Evolutionary conservation across 2,888 invertebrate genomes (phyloP), one percentile per base, ranked within the genome.

Genomic region (Athrips mouffetella): DNA sequence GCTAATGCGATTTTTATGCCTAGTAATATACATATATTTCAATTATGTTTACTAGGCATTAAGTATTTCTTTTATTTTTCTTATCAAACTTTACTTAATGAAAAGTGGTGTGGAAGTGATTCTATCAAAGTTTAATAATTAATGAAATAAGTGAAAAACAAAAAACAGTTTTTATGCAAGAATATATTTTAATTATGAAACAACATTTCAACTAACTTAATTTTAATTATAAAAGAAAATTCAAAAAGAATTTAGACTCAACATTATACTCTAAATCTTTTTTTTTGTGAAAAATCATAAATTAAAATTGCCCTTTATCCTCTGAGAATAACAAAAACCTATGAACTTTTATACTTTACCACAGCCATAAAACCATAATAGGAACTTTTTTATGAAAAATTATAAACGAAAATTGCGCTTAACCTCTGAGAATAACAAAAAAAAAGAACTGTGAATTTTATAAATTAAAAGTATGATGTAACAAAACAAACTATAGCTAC

Each of bases 1-100:
- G 29, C 29, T n/a, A 39, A 20, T 39, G 21, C 39, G 39, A 39
- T 39, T 20, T 7, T 21, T n/a, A 18, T 39, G 39, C 18, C 21
- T 39, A 39, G 39, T 20, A 11, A 39, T 8, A 39, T 10, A 29
- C 21, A 16, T 20, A 20, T 6, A 39, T 2, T 6, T n/a, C n/a
- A n/a, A n/a, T n/a, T n/a, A n/a, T 10, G 33, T 33, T 33, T 11
- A 11, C 8, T 10, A 10, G 33, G 11, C 33, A 33, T 10, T n/a
- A 6, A 6, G n/a, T 29, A 29, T 2, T 5, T 29, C 29, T 10
- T 10, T 3, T 29, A 5, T 5, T 30, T 30, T 30, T 30, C 30
- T 30, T 4, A 30, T 2, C 30, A 8, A 30, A 13, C 30, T 8
- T 10, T 13, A 30, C 10, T n/a, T n/a, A n/a, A n/a, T n/a, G n/a